Evolutionary conservation across 2,113 vertebrate species (phyloP).

Genomic region (Sinosuthora webbiana): DNA sequence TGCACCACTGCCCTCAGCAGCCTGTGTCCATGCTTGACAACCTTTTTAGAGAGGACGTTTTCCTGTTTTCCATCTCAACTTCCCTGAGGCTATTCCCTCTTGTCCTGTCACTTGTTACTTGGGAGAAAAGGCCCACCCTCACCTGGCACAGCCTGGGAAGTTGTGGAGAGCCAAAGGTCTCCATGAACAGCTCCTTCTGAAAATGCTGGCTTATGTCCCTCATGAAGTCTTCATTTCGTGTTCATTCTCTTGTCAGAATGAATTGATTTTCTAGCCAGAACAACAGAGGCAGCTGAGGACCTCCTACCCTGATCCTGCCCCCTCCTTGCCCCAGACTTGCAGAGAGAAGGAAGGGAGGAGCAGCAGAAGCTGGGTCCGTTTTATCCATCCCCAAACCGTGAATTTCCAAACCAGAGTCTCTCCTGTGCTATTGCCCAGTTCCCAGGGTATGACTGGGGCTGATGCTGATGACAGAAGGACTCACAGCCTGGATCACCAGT

Average conservation of each 20-base stretch:
- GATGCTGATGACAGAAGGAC: background rate
- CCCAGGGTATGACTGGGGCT: background rate
- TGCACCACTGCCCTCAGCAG: background rate
- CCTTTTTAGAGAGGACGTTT: background rate
- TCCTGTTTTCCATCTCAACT: background rate
- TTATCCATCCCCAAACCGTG: background rate
- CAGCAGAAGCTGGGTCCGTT: background rate
- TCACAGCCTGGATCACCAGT: background rate
- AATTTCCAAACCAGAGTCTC: background rate
- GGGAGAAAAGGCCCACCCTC: background rate
- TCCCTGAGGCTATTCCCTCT: background rate
- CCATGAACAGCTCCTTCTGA: background rate
- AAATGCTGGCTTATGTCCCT: background rate
- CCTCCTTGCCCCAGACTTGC: background rate
- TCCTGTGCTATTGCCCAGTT: fast-evolving
- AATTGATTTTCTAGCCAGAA: background rate
- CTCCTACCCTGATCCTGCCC: background rate
- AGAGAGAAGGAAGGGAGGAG: background rate
- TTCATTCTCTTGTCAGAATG: background rate
- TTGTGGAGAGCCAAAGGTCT: background rate
- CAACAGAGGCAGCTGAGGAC: background rate
- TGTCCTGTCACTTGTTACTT: background rate
- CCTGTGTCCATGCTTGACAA: background rate
- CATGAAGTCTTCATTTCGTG: background rate
- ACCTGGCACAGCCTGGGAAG: background rate